Percentiles rank a stretch among this genome's conserved stretches.
Evolutionary conservation across 2,888 invertebrate species (phyloP).

Genomic region (Amphimallon solstitiale): DNA sequence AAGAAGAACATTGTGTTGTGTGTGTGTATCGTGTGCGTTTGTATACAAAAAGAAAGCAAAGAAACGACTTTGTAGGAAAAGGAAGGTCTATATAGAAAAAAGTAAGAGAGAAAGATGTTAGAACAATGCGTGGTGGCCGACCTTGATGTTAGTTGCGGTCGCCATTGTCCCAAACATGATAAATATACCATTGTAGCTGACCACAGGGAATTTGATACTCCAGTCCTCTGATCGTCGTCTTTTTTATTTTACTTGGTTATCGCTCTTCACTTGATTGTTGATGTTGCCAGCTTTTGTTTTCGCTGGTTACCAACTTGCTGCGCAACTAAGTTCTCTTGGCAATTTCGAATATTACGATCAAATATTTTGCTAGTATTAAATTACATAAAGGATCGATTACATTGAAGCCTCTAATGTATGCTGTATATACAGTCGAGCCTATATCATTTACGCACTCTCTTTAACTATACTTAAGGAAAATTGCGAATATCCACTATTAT

Average conservation of each 20-base stretch:
- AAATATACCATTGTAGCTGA: constrained; percentile 47
- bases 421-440: too few species aligned
- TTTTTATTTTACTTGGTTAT: neutral
- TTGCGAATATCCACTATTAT: too few species aligned
- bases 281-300: neutral
- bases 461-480: too few species aligned
- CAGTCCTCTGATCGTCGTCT: neutral
- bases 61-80: constrained; percentile 3
- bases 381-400: too few species aligned
- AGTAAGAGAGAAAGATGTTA: constrained; percentile 40
- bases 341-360: too few species aligned
- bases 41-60: constrained; percentile 6
- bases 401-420: too few species aligned
- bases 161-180: constrained; percentile 46
- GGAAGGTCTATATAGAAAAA: constrained; percentile 17
- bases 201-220: constrained; percentile 43
- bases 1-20: neutral
- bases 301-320: neutral
- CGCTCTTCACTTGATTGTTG: neutral
- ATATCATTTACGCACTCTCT: too few species aligned
- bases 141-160: constrained; percentile 43
- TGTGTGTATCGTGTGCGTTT: neutral
- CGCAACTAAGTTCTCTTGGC: too few species aligned
- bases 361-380: too few species aligned
- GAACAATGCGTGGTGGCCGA: constrained; percentile 44